Evolutionary conservation across 2,797 vertebrate species (phyloP).

Genomic region (Chaunax sp.): DNA sequence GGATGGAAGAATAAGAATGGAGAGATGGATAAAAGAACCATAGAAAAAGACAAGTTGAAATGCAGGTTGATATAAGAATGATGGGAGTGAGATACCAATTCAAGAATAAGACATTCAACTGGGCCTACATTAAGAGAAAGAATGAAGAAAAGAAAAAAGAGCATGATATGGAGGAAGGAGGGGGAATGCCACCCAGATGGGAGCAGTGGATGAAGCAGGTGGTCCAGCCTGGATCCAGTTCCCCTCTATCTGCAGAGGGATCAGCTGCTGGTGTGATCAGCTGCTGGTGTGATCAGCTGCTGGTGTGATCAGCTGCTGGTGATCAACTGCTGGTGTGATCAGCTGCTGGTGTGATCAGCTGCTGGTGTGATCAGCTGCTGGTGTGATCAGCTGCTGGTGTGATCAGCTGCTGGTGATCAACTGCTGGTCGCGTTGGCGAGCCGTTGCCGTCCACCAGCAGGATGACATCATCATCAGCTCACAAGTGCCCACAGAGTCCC

Average conservation of each 20-base stretch:
- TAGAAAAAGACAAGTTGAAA: no score
- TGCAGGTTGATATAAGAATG: background rate
- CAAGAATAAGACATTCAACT: background rate
- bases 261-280: no score
- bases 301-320: no score
- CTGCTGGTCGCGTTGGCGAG: constrained; percentile 24
- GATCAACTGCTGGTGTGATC: no score
- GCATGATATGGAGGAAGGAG: background rate
- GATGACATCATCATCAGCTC: constrained; percentile 58
- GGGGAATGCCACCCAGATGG: constrained; percentile 1
- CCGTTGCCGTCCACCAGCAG: constrained; percentile 22
- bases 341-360: no score
- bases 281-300: no score
- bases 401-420: no score
- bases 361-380: no score
- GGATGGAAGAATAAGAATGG: background rate
- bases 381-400: no score
- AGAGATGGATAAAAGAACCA: background rate
- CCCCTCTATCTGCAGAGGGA: background rate
- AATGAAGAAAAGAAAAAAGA: background rate
- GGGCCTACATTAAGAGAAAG: background rate
- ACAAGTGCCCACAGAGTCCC: constrained; percentile 19
- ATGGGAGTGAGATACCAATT: no score
- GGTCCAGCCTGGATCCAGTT: background rate
- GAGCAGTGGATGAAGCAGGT: background rate